Evolutionary conservation across 2,797 vertebrate species (phyloP), one percentile per base, ranked within the genome.

Genomic region (Australoheros facetus): DNA sequence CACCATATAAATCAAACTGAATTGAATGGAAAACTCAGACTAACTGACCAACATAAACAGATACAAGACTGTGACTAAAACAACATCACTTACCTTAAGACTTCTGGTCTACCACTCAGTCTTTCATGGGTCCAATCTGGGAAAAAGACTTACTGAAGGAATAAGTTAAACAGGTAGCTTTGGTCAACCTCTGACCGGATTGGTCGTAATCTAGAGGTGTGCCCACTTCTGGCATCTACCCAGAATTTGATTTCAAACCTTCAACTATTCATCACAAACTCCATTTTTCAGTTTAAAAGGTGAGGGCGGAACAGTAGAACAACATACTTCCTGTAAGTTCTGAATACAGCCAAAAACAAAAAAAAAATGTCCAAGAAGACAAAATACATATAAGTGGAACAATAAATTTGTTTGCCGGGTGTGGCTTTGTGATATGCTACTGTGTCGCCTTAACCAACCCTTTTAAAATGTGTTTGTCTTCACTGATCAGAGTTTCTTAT

Each of bases 201-300:
- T 87, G 78, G 64, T 51, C 72, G 75, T 79, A 55, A 75, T 84
- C 73, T 74, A 53, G 75, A 87, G 92, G 93, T 75, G 91, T 84
- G 91, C 83, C 71, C 71, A 77, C 55, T 19, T 73, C 17, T 78
- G 79, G 83, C 59, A 60, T 66, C 80, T 55, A 69, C 71, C 76
- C 84, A 75, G 30, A 73, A 30, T 30, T 53, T 9, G 16, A 19
- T 17, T 34, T 71, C 59, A 69, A 82, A 79, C n/a, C 53, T 71
- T 23, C 21, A 32, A 12, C 54, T 62, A 34, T 42, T 64, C 26
- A 32, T 13, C 45, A 62, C 32, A 32, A 30, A 73, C 48, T 21
- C 56, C 21, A 37, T 51, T 7, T 6, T 51, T 51, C 48, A 51
- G 16, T 51, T 51, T 16, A 28, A 9, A 62, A 62, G 23, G 7